A percentile compares a stretch with the other conserved stretches of the same genome.
phyloP scores from a whole-genome alignment of 2,888 invertebrate species.

The Hypselothyrea guttata region DNA sequence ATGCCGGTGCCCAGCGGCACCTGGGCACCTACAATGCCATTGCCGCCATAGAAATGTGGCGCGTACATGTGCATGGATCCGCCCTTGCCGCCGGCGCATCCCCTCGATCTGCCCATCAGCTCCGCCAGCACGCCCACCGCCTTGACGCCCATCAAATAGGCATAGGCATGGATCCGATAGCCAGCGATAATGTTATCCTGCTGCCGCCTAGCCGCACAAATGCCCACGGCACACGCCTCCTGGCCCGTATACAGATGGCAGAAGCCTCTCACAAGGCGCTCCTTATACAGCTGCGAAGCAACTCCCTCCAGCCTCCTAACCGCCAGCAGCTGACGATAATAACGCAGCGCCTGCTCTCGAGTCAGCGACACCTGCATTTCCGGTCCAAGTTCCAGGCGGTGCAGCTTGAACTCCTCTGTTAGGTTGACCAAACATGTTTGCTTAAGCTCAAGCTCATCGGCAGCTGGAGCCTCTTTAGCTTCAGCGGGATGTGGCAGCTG shows the following conservation, averaged over 20 bases:
- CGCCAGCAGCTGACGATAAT: constrained; percentile 89
- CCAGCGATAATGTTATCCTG: constrained; percentile 96
- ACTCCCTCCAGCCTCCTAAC: constrained; percentile 96
- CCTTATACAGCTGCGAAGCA: constrained; percentile 96
- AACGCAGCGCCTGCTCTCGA: constrained; percentile 90
- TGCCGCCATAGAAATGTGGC: constrained; percentile 96
- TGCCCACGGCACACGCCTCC: constrained; percentile 88
- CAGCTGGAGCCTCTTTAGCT: neutral
- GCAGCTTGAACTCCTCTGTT: constrained; percentile 89
- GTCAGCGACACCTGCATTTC: constrained; percentile 87
- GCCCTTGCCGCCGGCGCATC: constrained; percentile 96
- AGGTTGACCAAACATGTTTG: too few species aligned
- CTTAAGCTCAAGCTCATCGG: too few species aligned
- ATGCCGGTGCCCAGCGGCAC: constrained; percentile 97
- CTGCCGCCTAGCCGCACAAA: constrained; percentile 90
- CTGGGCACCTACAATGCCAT: constrained; percentile 99
- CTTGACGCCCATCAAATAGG: constrained; percentile 93
- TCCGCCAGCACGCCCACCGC: constrained; percentile 91
- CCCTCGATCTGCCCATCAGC: constrained; percentile 92
- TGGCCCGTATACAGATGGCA: constrained; percentile 98
- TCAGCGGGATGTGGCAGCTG: constrained; percentile 27
- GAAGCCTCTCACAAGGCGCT: constrained; percentile 96
- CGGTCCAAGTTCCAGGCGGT: constrained; percentile 93
- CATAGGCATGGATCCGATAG: constrained; percentile 98
- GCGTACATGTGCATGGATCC: constrained; percentile 99